These are phyloP conservation scores for Sarcophaga variegata DNA, from an alignment of 2,888 invertebrate species.

Conservation along the genomic window DNA sequence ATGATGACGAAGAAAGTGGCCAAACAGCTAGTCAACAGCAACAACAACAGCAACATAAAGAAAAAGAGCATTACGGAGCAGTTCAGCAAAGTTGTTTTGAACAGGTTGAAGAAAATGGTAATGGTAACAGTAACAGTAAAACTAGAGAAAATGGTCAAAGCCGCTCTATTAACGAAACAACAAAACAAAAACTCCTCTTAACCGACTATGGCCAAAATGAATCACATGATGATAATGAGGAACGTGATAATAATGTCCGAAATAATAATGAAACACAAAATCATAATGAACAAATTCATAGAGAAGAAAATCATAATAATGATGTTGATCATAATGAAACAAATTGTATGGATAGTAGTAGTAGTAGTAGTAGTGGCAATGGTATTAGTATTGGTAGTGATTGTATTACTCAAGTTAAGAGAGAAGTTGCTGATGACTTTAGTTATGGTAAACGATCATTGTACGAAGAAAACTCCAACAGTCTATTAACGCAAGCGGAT, in stretches of 20 bases:
- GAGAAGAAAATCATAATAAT: constrained; percentile 68
- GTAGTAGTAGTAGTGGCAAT: constrained; percentile 38
- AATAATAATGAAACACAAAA: constrained; percentile 53
- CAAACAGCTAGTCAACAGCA: constrained; percentile 61
- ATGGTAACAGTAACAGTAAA: constrained; percentile 66
- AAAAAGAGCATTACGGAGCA: constrained; percentile 6
- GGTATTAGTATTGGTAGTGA: constrained; percentile 30
- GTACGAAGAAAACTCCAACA: constrained; percentile 69
- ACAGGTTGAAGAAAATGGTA: constrained; percentile 43
- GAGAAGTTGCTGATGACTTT: constrained; percentile 61
- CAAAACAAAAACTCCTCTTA: constrained; percentile 23
- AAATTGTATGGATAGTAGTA: constrained; percentile 4
- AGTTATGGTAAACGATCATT: constrained; percentile 68
- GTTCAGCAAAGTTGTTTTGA: neutral
- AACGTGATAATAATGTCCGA: constrained; percentile 42
- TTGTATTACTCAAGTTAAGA: constrained; percentile 52
- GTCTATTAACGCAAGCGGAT: constrained; percentile 75
- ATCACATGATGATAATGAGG: constrained; percentile 29
- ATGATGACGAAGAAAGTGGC: constrained; percentile 72
- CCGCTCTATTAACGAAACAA: constrained; percentile 4
- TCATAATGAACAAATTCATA: constrained; percentile 50
- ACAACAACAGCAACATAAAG: constrained; percentile 34
- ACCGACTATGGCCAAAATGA: constrained; percentile 61
- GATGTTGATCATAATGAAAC: constrained; percentile 32
- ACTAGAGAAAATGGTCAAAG: constrained; percentile 66